Percentiles rank a stretch among this genome's conserved stretches.
phyloP scores from a whole-genome alignment of 2,888 invertebrate genomes.

The Ceramica pisi region DNA sequence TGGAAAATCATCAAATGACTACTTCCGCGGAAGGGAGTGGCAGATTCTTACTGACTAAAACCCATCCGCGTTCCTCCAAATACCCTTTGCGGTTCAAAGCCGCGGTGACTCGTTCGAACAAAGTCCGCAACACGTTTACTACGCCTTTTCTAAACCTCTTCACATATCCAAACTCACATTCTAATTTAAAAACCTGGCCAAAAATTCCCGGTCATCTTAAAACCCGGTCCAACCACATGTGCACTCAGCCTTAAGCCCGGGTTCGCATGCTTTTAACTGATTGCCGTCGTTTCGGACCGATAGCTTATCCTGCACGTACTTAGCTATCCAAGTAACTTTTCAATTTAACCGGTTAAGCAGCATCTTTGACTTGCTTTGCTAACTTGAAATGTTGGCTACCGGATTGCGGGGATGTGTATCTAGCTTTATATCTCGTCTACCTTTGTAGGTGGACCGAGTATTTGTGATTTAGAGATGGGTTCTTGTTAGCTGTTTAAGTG shows the following conservation, averaged over 20 bases:
- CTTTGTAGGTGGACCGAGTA: constrained; percentile 15
- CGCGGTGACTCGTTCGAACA: no score
- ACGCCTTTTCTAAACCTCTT: neutral
- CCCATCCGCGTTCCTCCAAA: no score
- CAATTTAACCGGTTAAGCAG: constrained; percentile 59
- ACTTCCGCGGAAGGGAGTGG: no score
- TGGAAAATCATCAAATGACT: no score
- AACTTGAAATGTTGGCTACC: constrained; percentile 34
- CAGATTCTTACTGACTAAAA: no score
- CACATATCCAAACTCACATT: neutral
- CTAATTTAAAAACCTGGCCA: neutral
- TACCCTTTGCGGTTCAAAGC: no score
- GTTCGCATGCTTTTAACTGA: constrained; percentile 76
- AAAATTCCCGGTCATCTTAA: constrained; percentile 13
- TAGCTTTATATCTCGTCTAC: constrained; percentile 16
- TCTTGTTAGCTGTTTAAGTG: constrained; percentile 1
- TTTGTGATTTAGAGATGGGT: neutral
- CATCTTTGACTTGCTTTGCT: constrained; percentile 56
- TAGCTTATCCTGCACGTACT: constrained; percentile 63
- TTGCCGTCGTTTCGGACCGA: constrained; percentile 68
- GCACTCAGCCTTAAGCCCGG: constrained; percentile 44
- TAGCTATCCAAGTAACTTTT: constrained; percentile 58
- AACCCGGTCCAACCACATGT: constrained; percentile 27
- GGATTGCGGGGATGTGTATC: constrained; percentile 21
- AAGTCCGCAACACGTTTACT: neutral